Evolutionary conservation across 1,140 invertebrate genomes (phyloP), one percentile per base, ranked within the genome.

Genomic region (Thaumetopoea pityocampa): DNA sequence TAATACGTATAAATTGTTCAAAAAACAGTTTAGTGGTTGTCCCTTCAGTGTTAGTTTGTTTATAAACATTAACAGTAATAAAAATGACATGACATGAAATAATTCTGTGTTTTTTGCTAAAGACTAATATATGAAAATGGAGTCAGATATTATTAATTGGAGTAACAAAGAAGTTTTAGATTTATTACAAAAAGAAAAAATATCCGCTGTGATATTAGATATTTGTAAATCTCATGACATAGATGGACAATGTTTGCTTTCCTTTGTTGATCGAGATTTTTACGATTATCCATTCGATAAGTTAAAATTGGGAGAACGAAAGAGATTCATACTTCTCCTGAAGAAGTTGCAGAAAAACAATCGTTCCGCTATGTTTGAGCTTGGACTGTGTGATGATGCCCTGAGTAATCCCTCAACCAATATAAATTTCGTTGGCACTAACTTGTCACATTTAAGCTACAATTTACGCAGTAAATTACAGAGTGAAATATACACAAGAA

Each of bases 151-250:
- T 27, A 63, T 82, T 38, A 82, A 84, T 40, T 85, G 81, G 80
- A 74, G 62, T 51, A 77, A 77, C 70, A 77, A 83, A 84, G 84
- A 86, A 64, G 77, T 85, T 34, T 51, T 76, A 53, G 80, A 84
- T 53, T 82, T 77, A 66, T 77, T 86, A 74, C 65, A 71, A 61
- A 83, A 73, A 74, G 81, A 86, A 34, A 80, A 79, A 60, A 70
- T 86, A 50, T 80, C 80, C 20, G 66, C 57, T 33, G 40, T 57
- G 24, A 62, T 84, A 46, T 59, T 62, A 58, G 78, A 82, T 47
- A 77, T 85, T 33, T 80, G 71, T 50, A 69, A 61, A 62, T 50
- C 57, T 28, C 65, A 85, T 41, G 74, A 79, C 45, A 79, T 86
- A 9, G 84, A 86, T 29, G 84, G 84, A 42, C 73, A 72, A 38